Evolutionary conservation across 92 coral and sea anemone species (phyloP), one percentile per base, ranked within the genome.

Genomic region (Montipora capitata): DNA sequence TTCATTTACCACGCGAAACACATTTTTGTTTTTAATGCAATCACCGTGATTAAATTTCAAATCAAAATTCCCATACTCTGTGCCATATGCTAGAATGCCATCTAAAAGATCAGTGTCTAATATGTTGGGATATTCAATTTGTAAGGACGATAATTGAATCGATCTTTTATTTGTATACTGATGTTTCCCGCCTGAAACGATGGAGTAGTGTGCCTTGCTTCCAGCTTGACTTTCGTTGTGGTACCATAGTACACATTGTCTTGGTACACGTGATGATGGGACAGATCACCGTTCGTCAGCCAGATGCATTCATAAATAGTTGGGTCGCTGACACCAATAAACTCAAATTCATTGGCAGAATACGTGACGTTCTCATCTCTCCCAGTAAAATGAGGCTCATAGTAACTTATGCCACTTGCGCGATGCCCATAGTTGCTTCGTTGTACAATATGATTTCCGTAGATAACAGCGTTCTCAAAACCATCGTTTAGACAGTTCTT

Each of bases 191-290:
- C 0, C 40, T 54, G 52, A 61, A 5, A 62, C 51, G 82, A 43
- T 17, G 88, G 88, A 42, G 82, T 44, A 17, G 3, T 1, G 4
- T 13, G 38, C 11, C 48, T 74, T 8, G 63, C 93, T 51, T 41
- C 11, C 68, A 90, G 56, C 70, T 63, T 78, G 11, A 79, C 93
- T 57, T 58, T 62, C 20, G 69, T 83, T 4, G 57, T 2, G 7
- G 85, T 70, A 1, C 83, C 78, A 80, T 61, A 85, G 85, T 91
- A 91, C 52, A 91, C 87, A 64, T 91, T 91, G 81, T 91, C 94
- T 10, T n/a, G 9, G 42, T 78, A 91, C 87, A 91, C 94, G 83
- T 79, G 88, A 71, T 91, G 94, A 4, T 91, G 86, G 41, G 69
- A 42, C 40, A 45, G 10, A 73, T 75, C 8, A n/a, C 87, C 94